Conservation (phyloP, 2,888 invertebrate species). For the Zygothrica quintamaculata region DNA sequence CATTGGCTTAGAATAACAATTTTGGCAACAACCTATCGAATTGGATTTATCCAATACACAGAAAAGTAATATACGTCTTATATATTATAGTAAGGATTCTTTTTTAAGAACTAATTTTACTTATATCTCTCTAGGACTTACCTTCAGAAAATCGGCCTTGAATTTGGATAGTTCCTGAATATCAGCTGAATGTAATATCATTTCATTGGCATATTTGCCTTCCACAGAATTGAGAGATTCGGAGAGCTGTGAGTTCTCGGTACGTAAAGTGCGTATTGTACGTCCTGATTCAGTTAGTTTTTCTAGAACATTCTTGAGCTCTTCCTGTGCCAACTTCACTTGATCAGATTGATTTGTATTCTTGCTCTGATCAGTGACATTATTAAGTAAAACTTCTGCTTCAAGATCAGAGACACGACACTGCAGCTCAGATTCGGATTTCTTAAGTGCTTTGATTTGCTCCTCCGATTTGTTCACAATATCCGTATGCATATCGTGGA, state of each 20-base stretch:
- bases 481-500: slow-evolving; percentile 87
- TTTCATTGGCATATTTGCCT: slow-evolving; percentile 92
- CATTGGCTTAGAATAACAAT: too few relatives aligned
- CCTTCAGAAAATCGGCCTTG: slow-evolving; percentile 87
- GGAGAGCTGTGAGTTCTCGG: slow-evolving; percentile 87
- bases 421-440: slow-evolving; percentile 85
- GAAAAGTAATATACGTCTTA: too few relatives aligned
- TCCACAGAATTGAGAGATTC: slow-evolving; percentile 89
- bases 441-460: slow-evolving; percentile 85
- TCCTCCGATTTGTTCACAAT: slow-evolving; percentile 87
- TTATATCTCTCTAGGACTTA: too few relatives aligned
- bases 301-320: slow-evolving; percentile 87
- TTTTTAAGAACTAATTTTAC: too few relatives aligned
- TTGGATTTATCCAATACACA: too few relatives aligned
- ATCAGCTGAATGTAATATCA: slow-evolving; percentile 91
- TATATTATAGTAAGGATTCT: too few relatives aligned
- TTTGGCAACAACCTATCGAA: too few relatives aligned
- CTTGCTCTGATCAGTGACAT: slow-evolving; percentile 86
- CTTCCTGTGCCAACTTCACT: slow-evolving; percentile 87
- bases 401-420: slow-evolving; percentile 88
- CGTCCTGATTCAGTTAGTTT: slow-evolving; percentile 87
- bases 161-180: slow-evolving; percentile 88
- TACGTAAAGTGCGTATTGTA: slow-evolving; percentile 87
- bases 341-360: slow-evolving; percentile 85
- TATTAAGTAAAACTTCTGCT: slow-evolving; percentile 88